Conservation (phyloP, 1,140 invertebrate genomes). For the Drosophila kurseongensis region DNA sequence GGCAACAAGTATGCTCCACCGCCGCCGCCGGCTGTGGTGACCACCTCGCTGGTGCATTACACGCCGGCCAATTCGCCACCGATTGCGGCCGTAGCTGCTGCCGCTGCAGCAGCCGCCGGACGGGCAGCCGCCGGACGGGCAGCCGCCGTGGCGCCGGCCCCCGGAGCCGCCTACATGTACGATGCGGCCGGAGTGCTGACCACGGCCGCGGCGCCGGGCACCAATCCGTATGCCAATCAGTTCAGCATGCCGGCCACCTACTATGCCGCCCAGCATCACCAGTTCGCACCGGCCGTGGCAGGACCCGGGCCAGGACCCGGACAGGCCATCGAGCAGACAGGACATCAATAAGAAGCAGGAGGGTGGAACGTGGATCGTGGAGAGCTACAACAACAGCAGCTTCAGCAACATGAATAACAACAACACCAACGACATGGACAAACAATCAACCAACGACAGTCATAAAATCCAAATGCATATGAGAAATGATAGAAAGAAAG, state of each 20-base stretch:
- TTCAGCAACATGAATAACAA: conserved; percentile 6
- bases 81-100: conserved; percentile 69
- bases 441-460: conserved; percentile 6
- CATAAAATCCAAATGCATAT: conserved; percentile 8
- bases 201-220: conserved; percentile 67
- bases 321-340: conserved; percentile 67
- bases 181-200: conserved; percentile 75
- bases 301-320: conserved; percentile 69
- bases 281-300: conserved; percentile 66
- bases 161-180: conserved; percentile 73
- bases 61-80: conserved; percentile 78
- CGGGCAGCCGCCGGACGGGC: conserved; percentile 56
- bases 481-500: neutral
- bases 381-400: conserved; percentile 3
- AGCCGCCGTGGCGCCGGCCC: conserved; percentile 47
- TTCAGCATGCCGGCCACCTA: conserved; percentile 77
- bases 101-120: conserved; percentile 58
- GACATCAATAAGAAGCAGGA: conserved; percentile 54
- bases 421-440: conserved; percentile 18
- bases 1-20: conserved; percentile 42
- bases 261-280: conserved; percentile 72
- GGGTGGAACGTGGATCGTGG: neutral
- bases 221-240: conserved; percentile 80
- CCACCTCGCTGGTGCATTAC: conserved; percentile 66
- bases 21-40: conserved; percentile 36